Evolutionary conservation across 1,140 invertebrate genomes (phyloP), one percentile per base, ranked within the genome.

Genomic region (Dinoponera quadriceps): DNA sequence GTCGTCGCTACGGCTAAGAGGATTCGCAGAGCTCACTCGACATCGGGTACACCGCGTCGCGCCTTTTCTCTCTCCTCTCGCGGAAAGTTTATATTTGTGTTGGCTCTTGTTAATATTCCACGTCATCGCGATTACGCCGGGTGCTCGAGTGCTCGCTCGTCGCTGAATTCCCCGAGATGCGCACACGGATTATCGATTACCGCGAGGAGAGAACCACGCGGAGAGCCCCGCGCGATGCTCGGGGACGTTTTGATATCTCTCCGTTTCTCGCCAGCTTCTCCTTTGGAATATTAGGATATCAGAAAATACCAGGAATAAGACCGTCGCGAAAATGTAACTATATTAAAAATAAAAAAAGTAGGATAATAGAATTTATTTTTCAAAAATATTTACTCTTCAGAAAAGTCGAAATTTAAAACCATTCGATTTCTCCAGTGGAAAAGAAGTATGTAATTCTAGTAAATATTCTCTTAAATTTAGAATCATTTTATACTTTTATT

Each of bases 101-200:
- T 16, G n/a, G 33, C n/a, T 18, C 29, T 9, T 1, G 59, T 20
- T 73, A 80, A 85, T 82, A 71, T 54, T 83, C 54, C 57, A 48
- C 33, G 38, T 11, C 22, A 16, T 14, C 16, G 7, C 55, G 29
- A 54, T 68, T 59, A 62, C 49, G 9, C 5, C 14, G 20, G 2
- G 33, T 33, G 59, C 2, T 75, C 51, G 55, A 81, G 57, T 54
- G 69, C 49, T 51, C 38, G 29, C 22, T 25, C 13, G 18, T 14
- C 9, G 54, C 20, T 77, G 48, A 86, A 29, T 65, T 27, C 0
- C 20, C 11, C 29, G 13, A n/a, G 55, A 57, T 44, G 14, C 48
- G 29, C 22, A 29, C 7, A 71, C 18, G 38, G 29, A 18, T 55
- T 78, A 57, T 78, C 22, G 33, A 80, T 69, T 57, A 44, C 57